These are phyloP conservation scores for Trematomus loennbergii DNA, from an alignment of 2,113 vertebrate genomes.

Conservation along the genomic window DNA sequence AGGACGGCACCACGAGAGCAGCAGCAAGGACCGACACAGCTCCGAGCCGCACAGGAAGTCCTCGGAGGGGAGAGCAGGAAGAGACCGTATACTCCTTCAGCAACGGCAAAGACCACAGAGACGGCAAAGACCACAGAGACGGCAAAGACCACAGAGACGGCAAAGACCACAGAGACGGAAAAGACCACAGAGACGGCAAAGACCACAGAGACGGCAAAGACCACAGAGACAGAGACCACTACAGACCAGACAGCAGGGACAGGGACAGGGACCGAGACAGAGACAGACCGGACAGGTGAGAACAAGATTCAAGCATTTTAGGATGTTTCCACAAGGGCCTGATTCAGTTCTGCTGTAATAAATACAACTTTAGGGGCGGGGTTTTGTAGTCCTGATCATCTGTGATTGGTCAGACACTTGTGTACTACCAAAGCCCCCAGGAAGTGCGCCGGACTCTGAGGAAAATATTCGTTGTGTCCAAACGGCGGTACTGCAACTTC, in stretches of 20 bases:
- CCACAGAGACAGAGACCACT: slow-evolving; percentile 94
- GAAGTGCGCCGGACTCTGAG: too few relatives aligned
- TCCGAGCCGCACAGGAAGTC: slow-evolving; percentile 90
- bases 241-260: slow-evolving; percentile 90
- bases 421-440: too few relatives aligned
- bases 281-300: slow-evolving; percentile 81
- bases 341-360: too few relatives aligned
- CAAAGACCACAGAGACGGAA: slow-evolving; percentile 81
- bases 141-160: slow-evolving; percentile 89
- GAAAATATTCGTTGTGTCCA: too few relatives aligned
- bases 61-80: slow-evolving; percentile 86
- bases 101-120: slow-evolving; percentile 97
- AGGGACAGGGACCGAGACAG: slow-evolving; percentile 71
- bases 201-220: slow-evolving; percentile 79
- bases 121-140: slow-evolving; percentile 86
- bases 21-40: slow-evolving; percentile 88
- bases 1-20: slow-evolving; percentile 89
- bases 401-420: too few relatives aligned
- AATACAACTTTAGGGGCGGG: too few relatives aligned
- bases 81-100: slow-evolving; percentile 93
- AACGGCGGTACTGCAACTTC: too few relatives aligned
- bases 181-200: slow-evolving; percentile 90
- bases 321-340: too few relatives aligned
- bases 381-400: too few relatives aligned
- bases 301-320: too few relatives aligned